Conservation (phyloP, 2,888 invertebrate species). For the Microplitis manilae region DNA sequence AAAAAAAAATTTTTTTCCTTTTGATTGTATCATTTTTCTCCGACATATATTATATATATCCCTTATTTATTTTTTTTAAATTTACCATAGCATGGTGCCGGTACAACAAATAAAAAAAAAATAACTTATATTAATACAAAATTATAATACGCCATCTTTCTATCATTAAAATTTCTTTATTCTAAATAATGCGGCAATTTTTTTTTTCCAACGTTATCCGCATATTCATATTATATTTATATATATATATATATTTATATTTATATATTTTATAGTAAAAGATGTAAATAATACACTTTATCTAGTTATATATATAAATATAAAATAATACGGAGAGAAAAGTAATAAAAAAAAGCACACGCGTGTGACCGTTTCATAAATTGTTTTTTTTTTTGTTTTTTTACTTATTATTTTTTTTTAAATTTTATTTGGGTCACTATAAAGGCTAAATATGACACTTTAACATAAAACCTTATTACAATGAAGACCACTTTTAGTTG, state of each 20-base stretch:
- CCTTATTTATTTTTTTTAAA: not conserved
- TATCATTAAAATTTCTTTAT: conserved; percentile 51
- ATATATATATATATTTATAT: not conserved
- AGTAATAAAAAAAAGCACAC: conserved; percentile 51
- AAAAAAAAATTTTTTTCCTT: conserved; percentile 61
- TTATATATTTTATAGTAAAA: conserved; percentile 47
- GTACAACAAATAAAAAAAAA: conserved; percentile 18
- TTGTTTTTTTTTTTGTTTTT: conserved; percentile 10
- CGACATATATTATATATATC: not conserved
- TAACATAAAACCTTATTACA: conserved; percentile 65
- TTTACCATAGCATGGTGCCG: conserved; percentile 1
- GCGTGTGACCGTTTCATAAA: conserved; percentile 44
- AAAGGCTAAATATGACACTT: conserved; percentile 68
- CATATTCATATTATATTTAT: conserved; percentile 1
- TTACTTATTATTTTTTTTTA: conserved; percentile 53
- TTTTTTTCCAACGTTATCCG: conserved; percentile 43
- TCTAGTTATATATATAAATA: conserved; percentile 42
- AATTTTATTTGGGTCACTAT: conserved; percentile 67
- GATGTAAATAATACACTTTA: conserved; percentile 45
- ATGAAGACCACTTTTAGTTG: conserved; percentile 57
- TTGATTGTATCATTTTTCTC: conserved; percentile 45
- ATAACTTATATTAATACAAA: conserved; percentile 24
- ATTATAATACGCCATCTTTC: conserved; percentile 38
- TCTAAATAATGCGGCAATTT: conserved; percentile 47
- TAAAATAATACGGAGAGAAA: conserved; percentile 42